Percentiles rank a stretch among this genome's conserved stretches.
phyloP scores from a whole-genome alignment of 2,888 invertebrate species.

The Xanthorhoe spadicearia region DNA sequence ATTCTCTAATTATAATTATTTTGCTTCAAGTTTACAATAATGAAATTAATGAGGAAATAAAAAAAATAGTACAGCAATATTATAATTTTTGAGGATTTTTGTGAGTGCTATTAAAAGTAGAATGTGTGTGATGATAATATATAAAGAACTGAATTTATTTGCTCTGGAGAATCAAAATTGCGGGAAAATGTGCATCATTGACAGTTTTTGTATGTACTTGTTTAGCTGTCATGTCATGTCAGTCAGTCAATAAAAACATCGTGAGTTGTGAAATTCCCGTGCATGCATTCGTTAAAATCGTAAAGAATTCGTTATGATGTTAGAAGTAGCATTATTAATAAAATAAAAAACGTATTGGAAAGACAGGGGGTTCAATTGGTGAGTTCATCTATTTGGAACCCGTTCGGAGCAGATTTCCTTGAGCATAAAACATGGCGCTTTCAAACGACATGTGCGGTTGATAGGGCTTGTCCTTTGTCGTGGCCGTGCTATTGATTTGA shows the following conservation, averaged over 20 bases:
- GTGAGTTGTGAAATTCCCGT: conserved; percentile 57
- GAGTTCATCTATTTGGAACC: conserved; percentile 61
- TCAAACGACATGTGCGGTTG: conserved; percentile 78
- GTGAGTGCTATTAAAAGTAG: no score
- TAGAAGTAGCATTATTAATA: conserved; percentile 7
- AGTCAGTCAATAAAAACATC: conserved; percentile 80
- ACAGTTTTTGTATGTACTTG: neutral
- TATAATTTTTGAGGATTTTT: no score
- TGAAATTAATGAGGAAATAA: no score
- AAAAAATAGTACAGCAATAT: no score
- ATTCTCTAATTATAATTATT: no score
- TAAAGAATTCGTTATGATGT: conserved; percentile 4
- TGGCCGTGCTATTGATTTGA: conserved; percentile 58
- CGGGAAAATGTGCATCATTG: no score
- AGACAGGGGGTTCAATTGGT: conserved; percentile 63
- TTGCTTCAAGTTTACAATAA: no score
- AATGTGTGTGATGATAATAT: no score
- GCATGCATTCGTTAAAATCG: conserved; percentile 17
- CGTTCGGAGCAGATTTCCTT: conserved; percentile 56
- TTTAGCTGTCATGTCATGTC: conserved; percentile 52
- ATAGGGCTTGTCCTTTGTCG: conserved; percentile 76
- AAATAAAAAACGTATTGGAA: conserved; percentile 27
- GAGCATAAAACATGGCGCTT: conserved; percentile 78
- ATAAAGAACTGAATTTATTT: no score
- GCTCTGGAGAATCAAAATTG: no score